Evolutionary conservation across 1,140 invertebrate species (phyloP).

Genomic region (Zaprionus capensis): DNA sequence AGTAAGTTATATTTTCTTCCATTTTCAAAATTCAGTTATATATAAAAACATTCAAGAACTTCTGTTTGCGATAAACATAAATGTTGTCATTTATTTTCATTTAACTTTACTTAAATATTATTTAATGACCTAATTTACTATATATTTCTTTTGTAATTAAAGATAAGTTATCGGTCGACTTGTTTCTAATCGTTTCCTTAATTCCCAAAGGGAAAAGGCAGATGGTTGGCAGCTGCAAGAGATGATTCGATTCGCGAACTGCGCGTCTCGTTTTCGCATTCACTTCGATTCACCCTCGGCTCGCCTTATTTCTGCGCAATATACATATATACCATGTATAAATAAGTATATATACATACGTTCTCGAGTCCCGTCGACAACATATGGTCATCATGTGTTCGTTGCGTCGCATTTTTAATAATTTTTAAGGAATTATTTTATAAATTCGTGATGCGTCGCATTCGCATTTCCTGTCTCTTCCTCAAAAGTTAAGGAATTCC

Average conservation of each 20-base stretch:
- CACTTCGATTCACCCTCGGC: background rate
- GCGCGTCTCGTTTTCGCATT: slow-evolving; percentile 1
- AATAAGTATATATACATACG: background rate
- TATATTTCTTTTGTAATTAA: background rate
- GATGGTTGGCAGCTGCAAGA: slow-evolving; percentile 55
- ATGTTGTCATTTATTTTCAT: background rate
- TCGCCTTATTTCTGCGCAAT: background rate
- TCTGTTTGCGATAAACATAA: background rate
- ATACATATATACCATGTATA: slow-evolving; percentile 1
- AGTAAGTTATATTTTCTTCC: too few relatives aligned
- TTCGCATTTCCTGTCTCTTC: slow-evolving; percentile 37
- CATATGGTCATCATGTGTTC: slow-evolving; percentile 48
- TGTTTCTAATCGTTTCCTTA: slow-evolving; percentile 27
- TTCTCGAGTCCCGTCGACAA: slow-evolving; percentile 11
- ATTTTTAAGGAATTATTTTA: slow-evolving; percentile 36
- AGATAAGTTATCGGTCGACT: background rate
- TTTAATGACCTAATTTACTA: background rate
- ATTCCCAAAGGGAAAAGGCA: slow-evolving; percentile 17
- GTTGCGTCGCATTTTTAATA: slow-evolving; percentile 38
- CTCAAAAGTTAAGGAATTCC: slow-evolving; percentile 24
- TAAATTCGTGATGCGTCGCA: slow-evolving; percentile 33
- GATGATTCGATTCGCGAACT: slow-evolving; percentile 32
- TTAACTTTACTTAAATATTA: background rate
- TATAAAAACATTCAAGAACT: background rate
- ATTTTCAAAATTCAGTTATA: too few relatives aligned